Evolutionary conservation across 64 coral and sea anemone species (phyloP).

Genomic region (Cladopsammia gracilis): DNA sequence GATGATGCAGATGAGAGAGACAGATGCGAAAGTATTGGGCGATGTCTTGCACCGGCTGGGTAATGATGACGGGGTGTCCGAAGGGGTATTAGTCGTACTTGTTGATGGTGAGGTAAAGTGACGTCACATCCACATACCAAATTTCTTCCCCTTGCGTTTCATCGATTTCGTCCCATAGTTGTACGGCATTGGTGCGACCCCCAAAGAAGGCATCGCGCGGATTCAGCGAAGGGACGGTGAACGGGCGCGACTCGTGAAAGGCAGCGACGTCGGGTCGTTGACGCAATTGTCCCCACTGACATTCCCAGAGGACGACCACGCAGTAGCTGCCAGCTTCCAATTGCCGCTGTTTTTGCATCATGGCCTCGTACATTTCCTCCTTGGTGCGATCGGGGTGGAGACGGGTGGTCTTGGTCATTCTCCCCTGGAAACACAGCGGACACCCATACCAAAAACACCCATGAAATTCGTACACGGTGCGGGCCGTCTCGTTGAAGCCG

Average conservation of each 20-base stretch:
- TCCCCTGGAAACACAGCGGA: background rate
- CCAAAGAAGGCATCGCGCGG: too few species aligned
- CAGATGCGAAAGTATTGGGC: background rate
- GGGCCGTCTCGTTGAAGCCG: background rate
- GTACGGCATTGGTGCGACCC: too few species aligned
- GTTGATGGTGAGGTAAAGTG: too few species aligned
- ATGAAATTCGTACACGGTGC: constrained; percentile 19
- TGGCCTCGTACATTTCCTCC: background rate
- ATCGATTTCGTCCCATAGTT: too few species aligned
- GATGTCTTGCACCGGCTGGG: background rate
- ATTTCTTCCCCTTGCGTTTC: too few species aligned
- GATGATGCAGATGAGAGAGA: too few species aligned
- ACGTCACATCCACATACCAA: too few species aligned
- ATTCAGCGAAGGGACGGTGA: too few species aligned
- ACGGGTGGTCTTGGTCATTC: background rate
- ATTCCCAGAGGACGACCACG: too few species aligned
- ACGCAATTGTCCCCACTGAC: too few species aligned
- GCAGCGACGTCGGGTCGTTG: too few species aligned
- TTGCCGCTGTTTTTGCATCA: background rate
- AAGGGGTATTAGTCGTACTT: background rate
- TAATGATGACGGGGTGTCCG: background rate
- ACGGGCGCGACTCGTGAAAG: too few species aligned
- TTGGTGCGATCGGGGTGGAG: background rate
- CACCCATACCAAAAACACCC: constrained; percentile 30
- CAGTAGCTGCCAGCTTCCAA: background rate